A percentile compares a stretch with the other conserved stretches of the same genome.
These are phyloP conservation scores for Dicyrtomina minuta DNA, from an alignment of 2,888 invertebrate species.

Conservation along the genomic window DNA sequence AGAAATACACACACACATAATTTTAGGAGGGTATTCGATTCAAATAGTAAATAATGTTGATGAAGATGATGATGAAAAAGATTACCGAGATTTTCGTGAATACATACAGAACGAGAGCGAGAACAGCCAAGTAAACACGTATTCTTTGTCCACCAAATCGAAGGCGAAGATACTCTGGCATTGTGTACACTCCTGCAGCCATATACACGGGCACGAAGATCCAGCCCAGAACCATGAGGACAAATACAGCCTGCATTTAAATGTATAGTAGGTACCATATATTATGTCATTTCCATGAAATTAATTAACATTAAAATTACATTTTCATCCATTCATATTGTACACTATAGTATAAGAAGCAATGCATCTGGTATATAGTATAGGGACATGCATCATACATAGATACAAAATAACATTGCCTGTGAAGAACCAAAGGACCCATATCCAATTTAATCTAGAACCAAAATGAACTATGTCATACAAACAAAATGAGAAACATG, in stretches of 20 bases:
- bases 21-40: background rate
- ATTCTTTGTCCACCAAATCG: conserved; percentile 62
- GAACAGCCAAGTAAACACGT: conserved; percentile 60
- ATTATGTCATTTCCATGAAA: too few relatives aligned
- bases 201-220: conserved; percentile 62
- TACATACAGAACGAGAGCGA: conserved; percentile 60
- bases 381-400: background rate
- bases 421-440: too few relatives aligned
- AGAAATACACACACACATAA: too few relatives aligned
- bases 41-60: background rate
- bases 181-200: conserved; percentile 59
- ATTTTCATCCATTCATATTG: background rate
- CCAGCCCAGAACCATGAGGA: conserved; percentile 61
- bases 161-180: conserved; percentile 60
- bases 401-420: too few relatives aligned
- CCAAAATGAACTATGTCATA: too few relatives aligned
- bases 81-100: conserved; percentile 62
- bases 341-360: too few relatives aligned
- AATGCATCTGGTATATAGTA: too few relatives aligned
- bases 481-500: too few relatives aligned
- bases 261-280: too few relatives aligned
- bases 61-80: too few relatives aligned
- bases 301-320: conserved; percentile 11
- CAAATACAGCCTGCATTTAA: conserved; percentile 59
- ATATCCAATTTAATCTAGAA: too few relatives aligned